Percentiles rank a stretch among this genome's conserved stretches.
These are phyloP conservation scores for Haemorhous mexicanus DNA, from an alignment of 2,113 vertebrate species.

Conservation along the genomic window DNA sequence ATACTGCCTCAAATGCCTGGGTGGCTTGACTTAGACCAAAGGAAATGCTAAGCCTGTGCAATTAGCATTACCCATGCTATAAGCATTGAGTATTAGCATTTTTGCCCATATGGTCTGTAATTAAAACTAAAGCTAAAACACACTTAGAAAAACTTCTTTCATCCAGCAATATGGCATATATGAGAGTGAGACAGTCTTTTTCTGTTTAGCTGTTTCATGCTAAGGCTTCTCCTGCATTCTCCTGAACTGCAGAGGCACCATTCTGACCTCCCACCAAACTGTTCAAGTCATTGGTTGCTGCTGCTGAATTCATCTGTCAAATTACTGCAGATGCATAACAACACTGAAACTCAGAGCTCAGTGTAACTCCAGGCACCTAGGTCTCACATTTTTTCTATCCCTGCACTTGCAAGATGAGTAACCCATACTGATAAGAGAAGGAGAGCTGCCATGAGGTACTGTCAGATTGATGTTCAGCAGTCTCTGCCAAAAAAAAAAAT, in stretches of 20 bases:
- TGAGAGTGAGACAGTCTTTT: not conserved
- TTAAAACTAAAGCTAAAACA: not conserved
- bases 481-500: not conserved
- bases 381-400: not conserved
- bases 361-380: not conserved
- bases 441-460: not conserved
- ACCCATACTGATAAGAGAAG: not conserved
- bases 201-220: not conserved
- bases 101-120: not conserved
- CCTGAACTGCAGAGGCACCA: not conserved
- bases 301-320: not conserved
- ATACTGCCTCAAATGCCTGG: not conserved
- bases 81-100: rapidly evolving
- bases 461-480: not conserved
- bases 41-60: not conserved
- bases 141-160: rapidly evolving
- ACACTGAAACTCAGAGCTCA: not conserved
- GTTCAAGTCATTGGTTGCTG: not conserved
- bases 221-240: not conserved
- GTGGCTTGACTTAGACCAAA: not conserved
- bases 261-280: not conserved
- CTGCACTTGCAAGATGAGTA: not conserved
- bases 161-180: not conserved
- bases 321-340: not conserved
- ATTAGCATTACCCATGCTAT: too few species aligned